These are phyloP conservation scores for Thelaira solivaga DNA, from an alignment of 2,888 invertebrate species.

Conservation along the genomic window DNA sequence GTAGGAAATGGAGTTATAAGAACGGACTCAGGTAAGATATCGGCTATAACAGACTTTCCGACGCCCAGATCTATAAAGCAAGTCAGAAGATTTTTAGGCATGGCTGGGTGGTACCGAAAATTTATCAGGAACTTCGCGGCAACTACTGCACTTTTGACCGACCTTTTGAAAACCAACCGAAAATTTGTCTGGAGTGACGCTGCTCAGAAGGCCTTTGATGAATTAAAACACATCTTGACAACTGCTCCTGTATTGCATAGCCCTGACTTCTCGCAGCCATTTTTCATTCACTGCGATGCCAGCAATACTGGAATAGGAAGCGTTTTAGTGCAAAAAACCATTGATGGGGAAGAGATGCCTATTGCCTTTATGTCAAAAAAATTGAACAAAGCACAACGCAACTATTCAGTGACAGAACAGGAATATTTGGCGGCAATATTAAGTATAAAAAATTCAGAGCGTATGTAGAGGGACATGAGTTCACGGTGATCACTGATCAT, in stretches of 20 bases:
- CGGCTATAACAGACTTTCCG: constrained; percentile 43
- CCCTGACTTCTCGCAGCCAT: constrained; percentile 1
- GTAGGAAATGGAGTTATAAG: constrained; percentile 16
- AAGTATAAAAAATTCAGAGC: neutral
- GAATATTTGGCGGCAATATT: too few relatives aligned
- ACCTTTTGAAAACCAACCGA: constrained; percentile 11
- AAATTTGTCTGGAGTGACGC: constrained; percentile 34
- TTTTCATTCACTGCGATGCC: constrained; percentile 6
- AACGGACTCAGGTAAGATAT: constrained; percentile 38
- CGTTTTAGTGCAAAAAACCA: constrained; percentile 16
- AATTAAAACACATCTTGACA: constrained; percentile 21
- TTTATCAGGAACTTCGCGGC: constrained; percentile 51
- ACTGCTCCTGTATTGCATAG: constrained; percentile 17
- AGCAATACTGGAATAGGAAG: constrained; percentile 21
- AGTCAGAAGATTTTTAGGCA: constrained; percentile 58
- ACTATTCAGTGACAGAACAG: constrained; percentile 16
- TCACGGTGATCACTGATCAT: too few relatives aligned
- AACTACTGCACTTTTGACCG: constrained; percentile 29
- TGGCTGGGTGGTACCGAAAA: constrained; percentile 55
- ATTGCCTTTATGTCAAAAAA: too few relatives aligned
- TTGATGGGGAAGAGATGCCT: constrained; percentile 16
- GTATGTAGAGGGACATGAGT: too few relatives aligned
- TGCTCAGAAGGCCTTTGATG: too few relatives aligned
- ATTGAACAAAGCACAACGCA: constrained; percentile 5
- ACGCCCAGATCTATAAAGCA: constrained; percentile 38